Conservation (phyloP, 2,888 invertebrate species). For the Brassicogethes aeneus region DNA sequence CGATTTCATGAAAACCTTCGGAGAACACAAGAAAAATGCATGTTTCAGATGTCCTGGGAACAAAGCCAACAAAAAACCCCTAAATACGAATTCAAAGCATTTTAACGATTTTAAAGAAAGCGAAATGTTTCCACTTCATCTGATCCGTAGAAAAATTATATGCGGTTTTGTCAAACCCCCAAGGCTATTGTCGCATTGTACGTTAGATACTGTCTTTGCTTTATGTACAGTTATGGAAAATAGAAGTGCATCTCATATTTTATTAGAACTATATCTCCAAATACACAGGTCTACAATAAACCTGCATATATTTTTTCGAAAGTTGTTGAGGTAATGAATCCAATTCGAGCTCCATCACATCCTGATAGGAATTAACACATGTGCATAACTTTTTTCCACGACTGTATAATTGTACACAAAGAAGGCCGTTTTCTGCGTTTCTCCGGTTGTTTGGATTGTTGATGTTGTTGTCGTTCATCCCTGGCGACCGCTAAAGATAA, state of each 20-base stretch:
- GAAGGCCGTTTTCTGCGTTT: too few relatives aligned
- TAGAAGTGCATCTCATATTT: not conserved
- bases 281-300: not conserved
- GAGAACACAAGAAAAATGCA: conserved; percentile 10
- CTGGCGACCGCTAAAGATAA: conserved; percentile 16
- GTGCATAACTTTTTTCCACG: too few relatives aligned
- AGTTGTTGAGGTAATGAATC: too few relatives aligned
- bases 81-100: conserved; percentile 4
- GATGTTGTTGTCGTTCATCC: conserved; percentile 11
- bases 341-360: too few relatives aligned
- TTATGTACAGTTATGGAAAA: not conserved
- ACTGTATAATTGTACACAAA: too few relatives aligned
- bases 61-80: not conserved
- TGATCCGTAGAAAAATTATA: conserved; percentile 29
- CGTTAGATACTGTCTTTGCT: not conserved
- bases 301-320: too few relatives aligned
- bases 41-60: not conserved
- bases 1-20: conserved; percentile 11
- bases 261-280: too few relatives aligned
- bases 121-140: conserved; percentile 28
- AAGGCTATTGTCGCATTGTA: conserved; percentile 23
- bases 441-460: too few relatives aligned
- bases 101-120: conserved; percentile 23
- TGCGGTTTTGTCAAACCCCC: conserved; percentile 35
- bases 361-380: too few relatives aligned